Evolutionary conservation across 2,113 vertebrate genomes (phyloP), one percentile per base, ranked within the genome.

Genomic region (Harpagus bidentatus): DNA sequence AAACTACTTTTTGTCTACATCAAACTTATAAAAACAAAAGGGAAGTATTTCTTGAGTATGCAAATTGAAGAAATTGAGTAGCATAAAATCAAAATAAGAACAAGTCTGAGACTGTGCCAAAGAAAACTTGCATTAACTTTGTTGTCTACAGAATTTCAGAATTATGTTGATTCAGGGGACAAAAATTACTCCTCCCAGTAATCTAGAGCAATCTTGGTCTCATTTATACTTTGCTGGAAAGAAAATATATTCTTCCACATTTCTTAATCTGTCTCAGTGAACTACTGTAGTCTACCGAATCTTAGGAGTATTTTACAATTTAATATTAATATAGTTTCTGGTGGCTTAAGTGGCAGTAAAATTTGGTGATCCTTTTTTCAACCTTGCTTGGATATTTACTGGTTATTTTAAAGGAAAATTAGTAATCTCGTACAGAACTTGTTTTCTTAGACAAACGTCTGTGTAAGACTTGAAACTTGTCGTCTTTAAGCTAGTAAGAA

Each of bases 101-200:
- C 61, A 87, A 91, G 52, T 16, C 93, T 76, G 87, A 94, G 53
- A 61, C 34, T 19, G 15, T 61, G 91, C 88, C 94, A 97, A 95
- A 66, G 76, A 92, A 95, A 96, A 90, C 71, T 53, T 56, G 36
- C 52, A 76, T 53, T 65, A n/a, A 95, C 74, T 95, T 88, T 83
- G 67, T 58, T 92, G 86, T 77, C 82, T 66, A 95, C 34, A 88
- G 91, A 95, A 93, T 92, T 93, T 92, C 66, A 92, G 88, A 86
- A 95, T 88, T 92, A 69, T 83, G 86, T 88, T 95, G 93, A 90
- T 93, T 92, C 76, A 86, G 67, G 71, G 92, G 86, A 90, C 40
- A 86, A 95, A 95, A 93, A 88, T 47, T 76, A 95, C 82, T 83
- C 85, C 79, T 95, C 94, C 88, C 91, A 93, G 78, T 88, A 96